These are phyloP conservation scores for Standfussiana lucernea DNA, from an alignment of 2,888 invertebrate species.

Conservation along the genomic window DNA sequence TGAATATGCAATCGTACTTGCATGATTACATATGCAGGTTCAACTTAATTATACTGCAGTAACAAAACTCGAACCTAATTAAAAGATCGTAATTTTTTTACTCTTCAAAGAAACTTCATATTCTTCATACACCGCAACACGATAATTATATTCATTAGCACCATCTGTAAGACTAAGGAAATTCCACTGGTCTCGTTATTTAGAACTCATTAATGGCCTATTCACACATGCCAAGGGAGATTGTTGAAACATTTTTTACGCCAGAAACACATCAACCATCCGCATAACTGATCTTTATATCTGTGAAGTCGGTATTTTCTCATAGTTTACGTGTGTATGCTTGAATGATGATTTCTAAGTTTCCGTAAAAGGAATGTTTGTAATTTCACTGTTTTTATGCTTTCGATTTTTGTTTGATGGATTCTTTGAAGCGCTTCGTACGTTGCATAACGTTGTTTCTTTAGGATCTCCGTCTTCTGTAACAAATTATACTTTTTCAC, in stretches of 20 bases:
- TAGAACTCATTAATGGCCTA: constrained; percentile 75
- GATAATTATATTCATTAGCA: constrained; percentile 70
- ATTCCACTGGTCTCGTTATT: constrained; percentile 73
- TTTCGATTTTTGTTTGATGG: constrained; percentile 20
- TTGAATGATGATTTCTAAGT: constrained; percentile 47
- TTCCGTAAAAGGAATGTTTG: constrained; percentile 48
- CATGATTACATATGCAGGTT: constrained; percentile 13
- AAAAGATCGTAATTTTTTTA: constrained; percentile 31
- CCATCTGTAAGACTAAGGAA: constrained; percentile 65
- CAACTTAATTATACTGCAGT: not conserved
- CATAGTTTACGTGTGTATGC: constrained; percentile 57
- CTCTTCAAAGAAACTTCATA: constrained; percentile 16
- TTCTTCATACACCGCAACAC: constrained; percentile 49
- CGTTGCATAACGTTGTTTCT: not conserved
- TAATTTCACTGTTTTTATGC: constrained; percentile 23
- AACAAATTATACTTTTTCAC: not conserved
- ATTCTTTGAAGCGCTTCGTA: constrained; percentile 12
- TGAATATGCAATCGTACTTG: constrained; percentile 26
- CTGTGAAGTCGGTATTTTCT: constrained; percentile 55
- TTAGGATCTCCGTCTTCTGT: not conserved
- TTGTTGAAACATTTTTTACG: constrained; percentile 62
- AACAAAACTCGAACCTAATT: constrained; percentile 36
- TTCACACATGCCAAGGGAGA: constrained; percentile 72
- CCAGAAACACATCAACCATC: constrained; percentile 53
- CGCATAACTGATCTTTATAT: constrained; percentile 61